Evolutionary conservation across 1,140 invertebrate genomes (phyloP), one percentile per base, ranked within the genome.

Genomic region (Drosophila teissieri): DNA sequence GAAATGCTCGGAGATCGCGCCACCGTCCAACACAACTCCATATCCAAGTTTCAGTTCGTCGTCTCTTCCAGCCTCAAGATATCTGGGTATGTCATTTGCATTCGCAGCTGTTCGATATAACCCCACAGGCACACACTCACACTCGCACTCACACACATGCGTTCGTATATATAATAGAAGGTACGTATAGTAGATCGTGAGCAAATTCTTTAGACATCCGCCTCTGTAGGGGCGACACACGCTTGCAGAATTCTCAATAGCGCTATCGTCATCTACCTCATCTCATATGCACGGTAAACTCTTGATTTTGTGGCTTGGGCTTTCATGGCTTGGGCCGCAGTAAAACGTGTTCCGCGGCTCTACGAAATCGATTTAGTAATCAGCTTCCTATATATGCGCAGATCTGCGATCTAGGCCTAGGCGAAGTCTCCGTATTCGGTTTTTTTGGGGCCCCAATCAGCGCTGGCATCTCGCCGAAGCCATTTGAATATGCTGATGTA

Each of bases 191-290:
- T 61, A 76, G 46, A 57, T 58, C 62, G 54, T 67, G 54, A 76
- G 42, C 61, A 75, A 67, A 75, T 75, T 75, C 49, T 67, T 61
- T 55, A 53, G 53, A 78, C 65, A 78, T 78, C 75, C 75, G 75
- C 73, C 75, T 78, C 51, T 62, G 49, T 58, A 53, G 37, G 73
- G 62, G 56, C 48, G 51, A 79, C 69, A 78, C 78, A 86, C 83
- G 83, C 62, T 81, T 86, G 74, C 83, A 86, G 82, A 86, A 86
- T 86, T 78, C 82, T 86, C 74, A 82, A 86, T 81, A 31, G 57
- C 60, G 24, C 22, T 49, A 76, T 79, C 80, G 74, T 75, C 69
- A 77, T 76, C 73, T 63, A 39, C 61, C 80, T 86, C 62, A 86
- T 78, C 60, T 60, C 52, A 65, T 79, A 86, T 86, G 67, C 83